These are phyloP conservation scores for Pasiphila rectangulata DNA, from an alignment of 2,888 invertebrate genomes.

Conservation along the genomic window DNA sequence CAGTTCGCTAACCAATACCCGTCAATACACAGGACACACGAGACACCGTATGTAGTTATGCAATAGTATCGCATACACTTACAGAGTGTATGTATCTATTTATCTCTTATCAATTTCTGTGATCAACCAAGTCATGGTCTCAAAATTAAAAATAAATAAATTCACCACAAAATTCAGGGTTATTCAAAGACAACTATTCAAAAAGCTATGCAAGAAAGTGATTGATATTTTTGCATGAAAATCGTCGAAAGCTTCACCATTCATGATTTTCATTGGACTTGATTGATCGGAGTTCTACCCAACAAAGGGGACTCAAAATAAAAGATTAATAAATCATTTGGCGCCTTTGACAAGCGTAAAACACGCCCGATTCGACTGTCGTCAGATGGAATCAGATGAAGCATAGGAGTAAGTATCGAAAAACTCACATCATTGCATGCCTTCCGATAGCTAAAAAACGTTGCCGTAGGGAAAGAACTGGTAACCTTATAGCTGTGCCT, in stretches of 20 bases:
- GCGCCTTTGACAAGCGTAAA: constrained; percentile 27
- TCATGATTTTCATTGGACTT: not conserved
- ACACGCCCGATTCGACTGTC: constrained; percentile 24
- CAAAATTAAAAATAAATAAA: no score
- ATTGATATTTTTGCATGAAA: not conserved
- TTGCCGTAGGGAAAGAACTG: no score
- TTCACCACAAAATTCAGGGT: no score
- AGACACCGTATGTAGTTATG: no score
- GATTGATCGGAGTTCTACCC: not conserved
- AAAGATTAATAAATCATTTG: constrained; percentile 30
- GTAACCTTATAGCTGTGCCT: no score
- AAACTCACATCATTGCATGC: not conserved
- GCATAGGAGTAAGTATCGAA: not conserved
- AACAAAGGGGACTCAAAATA: constrained; percentile 4
- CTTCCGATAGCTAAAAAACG: no score
- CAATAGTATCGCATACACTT: no score
- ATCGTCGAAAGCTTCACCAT: not conserved
- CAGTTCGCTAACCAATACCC: no score
- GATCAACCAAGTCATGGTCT: no score
- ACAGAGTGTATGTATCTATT: no score
- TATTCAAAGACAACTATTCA: not conserved
- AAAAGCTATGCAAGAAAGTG: not conserved
- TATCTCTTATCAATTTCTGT: no score
- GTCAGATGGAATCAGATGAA: constrained; percentile 9
- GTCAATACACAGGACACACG: no score